phyloP scores from a whole-genome alignment of 2,113 vertebrate genomes.

The Pollimyrus isidori region DNA sequence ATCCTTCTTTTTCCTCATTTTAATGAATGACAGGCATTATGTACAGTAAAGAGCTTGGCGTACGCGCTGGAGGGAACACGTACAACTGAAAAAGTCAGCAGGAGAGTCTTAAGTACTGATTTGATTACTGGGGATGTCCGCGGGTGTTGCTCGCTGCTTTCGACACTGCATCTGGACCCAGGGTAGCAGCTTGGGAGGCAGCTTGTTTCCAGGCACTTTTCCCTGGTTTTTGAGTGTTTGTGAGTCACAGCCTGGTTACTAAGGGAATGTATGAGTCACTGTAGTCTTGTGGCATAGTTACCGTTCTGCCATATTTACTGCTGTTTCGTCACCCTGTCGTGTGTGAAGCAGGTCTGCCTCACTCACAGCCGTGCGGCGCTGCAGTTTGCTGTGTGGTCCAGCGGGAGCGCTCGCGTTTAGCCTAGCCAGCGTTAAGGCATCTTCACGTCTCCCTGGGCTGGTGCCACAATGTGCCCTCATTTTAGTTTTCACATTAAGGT shows the following conservation, averaged over 20 bases:
- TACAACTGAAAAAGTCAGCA: neutral
- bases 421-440: neutral
- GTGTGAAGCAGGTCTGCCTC: neutral
- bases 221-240: constrained; percentile 23
- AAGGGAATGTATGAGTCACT: constrained; percentile 54
- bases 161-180: neutral
- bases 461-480: neutral
- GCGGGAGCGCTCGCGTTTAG: neutral
- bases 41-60: neutral
- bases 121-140: neutral
- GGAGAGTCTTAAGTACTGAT: neutral
- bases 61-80: neutral
- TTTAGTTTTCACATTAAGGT: neutral
- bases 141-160: neutral
- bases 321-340: neutral
- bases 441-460: neutral
- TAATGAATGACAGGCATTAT: neutral
- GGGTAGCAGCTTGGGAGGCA: neutral
- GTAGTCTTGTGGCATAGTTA: constrained; percentile 24
- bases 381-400: neutral
- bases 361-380: neutral
- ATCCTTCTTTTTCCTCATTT: neutral
- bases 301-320: neutral
- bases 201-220: constrained; percentile 31
- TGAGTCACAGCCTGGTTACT: constrained; percentile 43